Conservation (phyloP, 2,888 invertebrate genomes). For the Thumatha senex region DNA sequence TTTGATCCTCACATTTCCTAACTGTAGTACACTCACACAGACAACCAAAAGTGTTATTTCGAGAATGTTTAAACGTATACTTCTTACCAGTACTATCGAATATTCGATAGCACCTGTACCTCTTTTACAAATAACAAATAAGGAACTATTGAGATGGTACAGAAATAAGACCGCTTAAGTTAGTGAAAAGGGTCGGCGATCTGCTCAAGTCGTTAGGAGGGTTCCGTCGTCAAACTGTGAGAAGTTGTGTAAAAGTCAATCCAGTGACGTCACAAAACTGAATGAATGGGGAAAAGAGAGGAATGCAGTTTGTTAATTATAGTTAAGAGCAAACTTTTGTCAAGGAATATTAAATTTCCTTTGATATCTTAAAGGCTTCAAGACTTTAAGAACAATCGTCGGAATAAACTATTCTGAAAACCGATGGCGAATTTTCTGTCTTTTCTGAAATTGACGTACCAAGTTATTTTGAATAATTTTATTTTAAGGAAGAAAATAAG, state of each 20-base stretch:
- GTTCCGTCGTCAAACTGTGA: constrained; percentile 20
- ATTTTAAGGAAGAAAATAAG: too few species aligned
- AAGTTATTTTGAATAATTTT: too few species aligned
- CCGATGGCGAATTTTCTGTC: background rate
- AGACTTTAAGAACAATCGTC: background rate
- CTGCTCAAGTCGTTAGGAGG: constrained; percentile 26
- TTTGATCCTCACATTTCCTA: constrained; percentile 1
- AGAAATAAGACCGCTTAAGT: constrained; percentile 22
- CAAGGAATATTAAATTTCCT: background rate
- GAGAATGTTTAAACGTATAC: constrained; percentile 7
- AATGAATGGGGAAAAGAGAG: background rate
- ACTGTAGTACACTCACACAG: background rate
- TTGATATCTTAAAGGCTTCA: background rate
- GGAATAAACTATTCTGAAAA: background rate
- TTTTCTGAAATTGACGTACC: too few species aligned
- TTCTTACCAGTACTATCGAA: constrained; percentile 22
- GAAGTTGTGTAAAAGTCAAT: constrained; percentile 29
- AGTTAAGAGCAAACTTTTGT: background rate
- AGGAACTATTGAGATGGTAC: constrained; percentile 28
- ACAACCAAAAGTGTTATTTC: constrained; percentile 46
- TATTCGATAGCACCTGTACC: constrained; percentile 47
- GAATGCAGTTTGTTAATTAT: constrained; percentile 4
- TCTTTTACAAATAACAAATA: constrained; percentile 31
- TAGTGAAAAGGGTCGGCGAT: constrained; percentile 19
- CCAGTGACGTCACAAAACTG: constrained; percentile 1